Base-by-base conservation (phyloP, 1,140 invertebrate genomes). In the Dreissena rostriformis region DNA sequence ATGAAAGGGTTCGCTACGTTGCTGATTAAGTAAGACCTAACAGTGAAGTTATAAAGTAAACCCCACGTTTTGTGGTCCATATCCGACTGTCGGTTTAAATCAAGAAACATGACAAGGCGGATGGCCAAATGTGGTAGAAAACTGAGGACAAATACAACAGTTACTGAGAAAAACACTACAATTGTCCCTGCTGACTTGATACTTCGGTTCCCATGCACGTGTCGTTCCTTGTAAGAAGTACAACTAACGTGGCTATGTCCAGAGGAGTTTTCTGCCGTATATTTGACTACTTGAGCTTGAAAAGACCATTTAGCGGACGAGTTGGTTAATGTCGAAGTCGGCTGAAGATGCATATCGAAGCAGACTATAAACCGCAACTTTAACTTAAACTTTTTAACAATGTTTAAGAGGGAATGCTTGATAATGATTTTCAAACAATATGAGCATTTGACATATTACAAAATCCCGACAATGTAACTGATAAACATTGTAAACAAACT, bases 21-120 rank as follows among this genome's bases (percentile, higher is more conserved):
- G 77, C 91, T 92, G 7, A 92, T 87, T 66, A 92, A 86, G 72
- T 89, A 91, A 1, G 90, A 90, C 1, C 91, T 75, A 28, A 91
- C 88, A 10, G 88, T 85, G 22, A 91, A 86, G 75, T 91, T 92
- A 77, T 92, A 92, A 7, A 91, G 51, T 0, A 90, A 66, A 15
- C 82, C 84, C 4, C 49, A 66, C 1, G 71, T 68, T 57, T 82
- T 63, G 15, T 29, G 70, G 15, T 73, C 82, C n/a, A 74, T 61
- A 29, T 81, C 77, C 14, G 82, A 63, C 0, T 80, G 39, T 39
- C 90, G 88, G 12, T 72, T 72, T 19, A 87, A 84, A 28, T 88
- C 76, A 12, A 89, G n/a, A 67, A 89, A 86, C 49, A 86, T 82
- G 0, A 90, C 29, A 1, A 86, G 68, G 19, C 89, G 88, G 1